Evolutionary conservation across 2,888 invertebrate genomes (phyloP), one percentile per base, ranked within the genome.

Genomic region (Callosobruchus maculatus): DNA sequence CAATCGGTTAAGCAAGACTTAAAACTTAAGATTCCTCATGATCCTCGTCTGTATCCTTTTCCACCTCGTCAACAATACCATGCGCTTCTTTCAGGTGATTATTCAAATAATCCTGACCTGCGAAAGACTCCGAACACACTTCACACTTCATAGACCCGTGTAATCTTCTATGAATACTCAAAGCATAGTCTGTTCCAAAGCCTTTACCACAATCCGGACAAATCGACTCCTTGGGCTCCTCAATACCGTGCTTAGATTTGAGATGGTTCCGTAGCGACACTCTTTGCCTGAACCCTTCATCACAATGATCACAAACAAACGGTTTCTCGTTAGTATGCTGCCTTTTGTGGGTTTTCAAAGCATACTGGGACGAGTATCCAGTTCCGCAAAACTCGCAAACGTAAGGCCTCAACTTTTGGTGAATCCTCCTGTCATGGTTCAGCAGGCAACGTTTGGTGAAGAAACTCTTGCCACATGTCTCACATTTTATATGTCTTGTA

Each of bases 251-350:
- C 71, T 82, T 82, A n/a, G 82, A 83, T 76, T 82, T 84, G 26
- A 83, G 72, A 76, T 84, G 83, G 2, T 82, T 82, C 26, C 80
- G 80, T 21, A 84, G 71, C 0, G 83, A 84, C 4, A 84, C 83
- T 67, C 80, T 77, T 72, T 84, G 83, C 66, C 83, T 76, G 69
- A 83, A 82, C 20, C 81, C 81, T 73, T 81, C 82, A 21, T n/a
- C n/a, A n/a, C n/a, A n/a, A n/a, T n/a, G n/a, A n/a, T n/a, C n/a
- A n/a, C n/a, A n/a, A n/a, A n/a, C n/a, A n/a, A n/a, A n/a, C n/a
- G n/a, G n/a, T n/a, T n/a, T n/a, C n/a, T n/a, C n/a, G n/a, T n/a
- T n/a, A n/a, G n/a, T n/a, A n/a, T n/a, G n/a, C n/a, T n/a, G n/a
- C n/a, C n/a, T n/a, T n/a, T n/a, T n/a, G n/a, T n/a, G n/a, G n/a